Evolutionary conservation across 1,140 invertebrate genomes (phyloP), one percentile per base, ranked within the genome.

Genomic region (Dendrolimus kikuchii): DNA sequence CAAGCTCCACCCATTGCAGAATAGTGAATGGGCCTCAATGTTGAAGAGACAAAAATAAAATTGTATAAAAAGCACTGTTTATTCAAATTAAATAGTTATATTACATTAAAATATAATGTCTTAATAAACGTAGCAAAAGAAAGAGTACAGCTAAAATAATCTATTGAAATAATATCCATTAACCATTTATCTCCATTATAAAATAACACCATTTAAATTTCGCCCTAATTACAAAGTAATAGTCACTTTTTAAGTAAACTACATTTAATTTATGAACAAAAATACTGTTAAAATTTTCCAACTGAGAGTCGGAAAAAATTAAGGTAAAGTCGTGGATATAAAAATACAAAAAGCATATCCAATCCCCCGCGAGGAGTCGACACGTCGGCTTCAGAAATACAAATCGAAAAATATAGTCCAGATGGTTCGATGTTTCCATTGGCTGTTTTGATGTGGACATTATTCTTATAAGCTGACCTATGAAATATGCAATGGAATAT

Each of bases 71-170:
- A 86, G 81, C 81, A 81, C 72, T 80, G 73, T 83, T 86, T 86
- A 86, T 82, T 86, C 77, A 86, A 86, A 86, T 86, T 86, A 86
- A 82, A 86, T 86, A 81, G 71, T 77, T 86, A 86, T 86, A 82
- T 86, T 86, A 86, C 82, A 86, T 80, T 86, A 84, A 82, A 86
- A 84, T 83, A 86, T 81, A 46, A 83, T 83, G 77, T 78, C 77
- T 81, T 81, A 83, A 83, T 83, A 81, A 82, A 83, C 76, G 75
- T 86, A 80, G 81, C 78, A 78, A 81, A 81, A 78, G 70, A 68
- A 71, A 85, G 81, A 77, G 63, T 83, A 83, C 76, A 82, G 76
- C 82, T 86, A 86, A 23, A 73, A 80, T 74, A 73, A 79, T 74
- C 74, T 81, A 84, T 75, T 77, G 71, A 81, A 83, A 73, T 77